These are phyloP conservation scores for Scaptodrosophila latifasciaeformis DNA, from an alignment of 2,888 invertebrate genomes.

Conservation along the genomic window DNA sequence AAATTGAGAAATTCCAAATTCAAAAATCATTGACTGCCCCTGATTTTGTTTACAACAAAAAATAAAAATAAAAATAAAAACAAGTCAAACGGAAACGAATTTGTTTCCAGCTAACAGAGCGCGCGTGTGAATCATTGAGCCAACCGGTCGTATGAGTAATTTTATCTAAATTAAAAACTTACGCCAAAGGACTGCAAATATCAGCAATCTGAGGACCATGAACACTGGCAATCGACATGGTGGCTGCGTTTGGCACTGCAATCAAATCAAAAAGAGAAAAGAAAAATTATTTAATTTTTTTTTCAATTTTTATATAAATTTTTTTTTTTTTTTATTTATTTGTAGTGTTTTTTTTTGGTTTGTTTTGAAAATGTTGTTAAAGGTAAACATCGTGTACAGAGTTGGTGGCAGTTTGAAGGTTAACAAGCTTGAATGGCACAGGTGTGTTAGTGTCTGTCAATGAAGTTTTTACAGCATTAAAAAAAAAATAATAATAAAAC, in stretches of 20 bases:
- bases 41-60: constrained; percentile 52
- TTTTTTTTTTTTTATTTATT: too few species aligned
- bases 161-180: constrained; percentile 52
- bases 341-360: too few species aligned
- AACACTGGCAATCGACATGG: constrained; percentile 78
- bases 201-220: constrained; percentile 76
- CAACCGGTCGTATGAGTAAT: constrained; percentile 48
- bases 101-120: neutral
- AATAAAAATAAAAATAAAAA: constrained; percentile 27
- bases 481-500: too few species aligned
- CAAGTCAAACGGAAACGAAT: constrained; percentile 32
- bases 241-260: constrained; percentile 75
- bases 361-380: constrained; percentile 19
- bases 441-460: neutral
- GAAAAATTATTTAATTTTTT: constrained; percentile 20
- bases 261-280: constrained; percentile 27
- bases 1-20: neutral
- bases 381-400: too few species aligned
- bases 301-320: too few species aligned
- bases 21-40: constrained; percentile 36
- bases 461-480: too few species aligned
- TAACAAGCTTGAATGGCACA: constrained; percentile 41
- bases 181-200: constrained; percentile 74
- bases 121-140: too few species aligned
- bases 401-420: too few species aligned